Conservation (phyloP, 1,140 invertebrate genomes). For the Metopolophium dirhodum region DNA sequence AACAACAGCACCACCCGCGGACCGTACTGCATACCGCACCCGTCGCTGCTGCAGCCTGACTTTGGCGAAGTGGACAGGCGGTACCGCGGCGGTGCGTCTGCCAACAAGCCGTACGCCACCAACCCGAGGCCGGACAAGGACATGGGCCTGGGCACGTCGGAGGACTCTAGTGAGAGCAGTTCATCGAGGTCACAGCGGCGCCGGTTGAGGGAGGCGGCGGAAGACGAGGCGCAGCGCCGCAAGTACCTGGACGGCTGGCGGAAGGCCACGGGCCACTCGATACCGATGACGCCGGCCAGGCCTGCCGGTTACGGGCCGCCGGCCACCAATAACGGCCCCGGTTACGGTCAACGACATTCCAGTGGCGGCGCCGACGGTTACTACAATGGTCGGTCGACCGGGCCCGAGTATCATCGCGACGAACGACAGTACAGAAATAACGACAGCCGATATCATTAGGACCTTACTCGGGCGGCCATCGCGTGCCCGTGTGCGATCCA, state of each 20-base stretch:
- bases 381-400: background rate
- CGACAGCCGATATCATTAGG: constrained; percentile 19
- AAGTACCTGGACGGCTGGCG: constrained; percentile 75
- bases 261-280: constrained; percentile 63
- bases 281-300: background rate
- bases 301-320: background rate
- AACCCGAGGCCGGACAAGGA: constrained; percentile 76
- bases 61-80: constrained; percentile 75
- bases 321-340: background rate
- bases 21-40: constrained; percentile 79
- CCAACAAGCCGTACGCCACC: constrained; percentile 64
- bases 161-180: constrained; percentile 77
- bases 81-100: constrained; percentile 69
- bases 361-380: background rate
- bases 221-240: constrained; percentile 68
- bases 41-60: constrained; percentile 69
- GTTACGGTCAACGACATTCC: constrained; percentile 7
- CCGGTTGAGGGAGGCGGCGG: constrained; percentile 63
- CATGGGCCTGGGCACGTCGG: constrained; percentile 84
- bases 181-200: constrained; percentile 70
- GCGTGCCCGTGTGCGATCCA: background rate
- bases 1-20: constrained; percentile 67
- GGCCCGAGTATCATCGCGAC: background rate
- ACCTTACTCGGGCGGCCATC: background rate
- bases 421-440: constrained; percentile 3